phyloP scores from a whole-genome alignment of 2,113 vertebrate species.

The Sigmodon hispidus region DNA sequence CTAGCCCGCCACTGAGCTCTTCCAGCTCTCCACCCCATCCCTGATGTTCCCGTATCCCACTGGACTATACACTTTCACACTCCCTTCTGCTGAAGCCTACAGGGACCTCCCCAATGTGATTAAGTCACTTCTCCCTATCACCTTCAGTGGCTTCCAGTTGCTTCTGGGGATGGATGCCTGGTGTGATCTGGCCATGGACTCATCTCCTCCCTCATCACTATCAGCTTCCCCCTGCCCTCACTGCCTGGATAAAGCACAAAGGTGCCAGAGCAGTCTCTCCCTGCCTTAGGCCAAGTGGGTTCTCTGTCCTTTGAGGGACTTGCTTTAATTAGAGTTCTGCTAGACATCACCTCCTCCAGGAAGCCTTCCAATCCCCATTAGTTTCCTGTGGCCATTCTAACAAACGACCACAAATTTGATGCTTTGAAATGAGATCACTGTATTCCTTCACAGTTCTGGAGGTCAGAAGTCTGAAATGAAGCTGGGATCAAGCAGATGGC shows the following conservation, averaged over 20 bases:
- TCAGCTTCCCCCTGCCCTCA: background rate
- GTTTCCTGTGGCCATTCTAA: background rate
- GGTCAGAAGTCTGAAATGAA: background rate
- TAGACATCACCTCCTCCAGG: background rate
- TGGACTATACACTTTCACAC: too few relatives aligned
- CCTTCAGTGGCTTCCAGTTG: background rate
- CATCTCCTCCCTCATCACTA: background rate
- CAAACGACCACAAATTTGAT: background rate
- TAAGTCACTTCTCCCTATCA: background rate
- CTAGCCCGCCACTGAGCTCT: background rate
- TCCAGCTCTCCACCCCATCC: rapidly evolving
- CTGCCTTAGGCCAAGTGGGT: background rate
- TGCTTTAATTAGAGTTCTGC: background rate
- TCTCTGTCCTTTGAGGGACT: background rate
- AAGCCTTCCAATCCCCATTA: background rate
- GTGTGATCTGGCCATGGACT: background rate
- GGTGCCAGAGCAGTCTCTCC: background rate
- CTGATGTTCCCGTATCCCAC: background rate
- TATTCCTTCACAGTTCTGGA: background rate
- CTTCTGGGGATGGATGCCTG: background rate
- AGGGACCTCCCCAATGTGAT: background rate
- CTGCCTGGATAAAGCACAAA: background rate
- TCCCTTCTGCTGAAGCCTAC: background rate
- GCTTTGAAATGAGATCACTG: background rate
- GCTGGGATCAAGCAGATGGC: background rate